Base-by-base conservation (phyloP, 2,113 vertebrate species). In the Brevimyrus niger region DNA sequence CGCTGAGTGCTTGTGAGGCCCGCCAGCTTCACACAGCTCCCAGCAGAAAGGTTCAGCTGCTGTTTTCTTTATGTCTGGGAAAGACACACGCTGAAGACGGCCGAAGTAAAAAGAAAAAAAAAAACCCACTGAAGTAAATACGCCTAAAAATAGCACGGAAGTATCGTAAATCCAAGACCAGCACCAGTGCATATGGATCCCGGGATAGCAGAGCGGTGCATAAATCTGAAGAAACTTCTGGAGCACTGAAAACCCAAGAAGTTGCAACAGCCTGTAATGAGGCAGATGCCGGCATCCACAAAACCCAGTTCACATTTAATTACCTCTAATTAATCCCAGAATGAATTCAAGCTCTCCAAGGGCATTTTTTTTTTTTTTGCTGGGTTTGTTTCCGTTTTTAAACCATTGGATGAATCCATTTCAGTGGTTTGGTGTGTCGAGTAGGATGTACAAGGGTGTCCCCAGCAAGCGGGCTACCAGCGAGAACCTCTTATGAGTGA, bases 311-410 rank as follows among this genome's bases (percentile, higher is more conserved):
- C 44, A 85, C n/a, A n/a, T 85, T 85, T 85, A 85, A 85, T 85
- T 47, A 85, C 83, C 47, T 85, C 83, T 85, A 85, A 85, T 85
- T 85, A 85, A 48, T 85, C 83, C 83, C 83, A 85, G 47, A 85
- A 48, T 48, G 44, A 85, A 85, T 50, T 48, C 47, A 8, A 48
- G 21, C 46, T 48, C 8, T 48, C 1, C 83, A 17, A 85, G 83
- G 83, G 3, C 83, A 11, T 48, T 27, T 48, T 47, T 85, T 85
- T 46, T 4, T 48, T 27, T 48, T 47, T 85, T 85, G 3, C 83
- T 85, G 38, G 83, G 83, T 85, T 85, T 50, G 47, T 50, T 85
- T 85, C 83, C 11, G 46, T 85, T 47, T 85, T 47, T 48, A 27
- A 47, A 85, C 23, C 44, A 46, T 85, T 13, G 83, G 46, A 46